Conservation (phyloP, 2,113 vertebrate species). For the Cryptoleucopteryx plumbea region DNA sequence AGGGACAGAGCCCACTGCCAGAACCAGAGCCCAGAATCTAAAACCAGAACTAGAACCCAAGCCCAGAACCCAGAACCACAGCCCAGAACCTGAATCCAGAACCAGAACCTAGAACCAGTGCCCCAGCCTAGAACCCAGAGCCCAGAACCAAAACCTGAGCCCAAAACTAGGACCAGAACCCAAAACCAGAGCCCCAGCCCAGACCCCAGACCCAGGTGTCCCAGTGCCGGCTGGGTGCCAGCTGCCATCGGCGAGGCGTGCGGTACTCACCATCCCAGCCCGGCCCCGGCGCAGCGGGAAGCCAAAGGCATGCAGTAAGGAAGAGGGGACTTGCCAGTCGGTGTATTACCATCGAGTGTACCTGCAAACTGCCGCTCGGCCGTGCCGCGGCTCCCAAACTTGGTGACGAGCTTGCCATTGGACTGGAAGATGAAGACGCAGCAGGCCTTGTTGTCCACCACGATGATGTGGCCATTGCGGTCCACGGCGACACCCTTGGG, state of each 20-base stretch:
- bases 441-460: conserved; percentile 96
- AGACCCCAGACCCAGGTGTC: background rate
- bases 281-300: background rate
- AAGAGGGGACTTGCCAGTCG: background rate
- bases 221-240: too few species aligned
- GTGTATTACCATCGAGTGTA: conserved; percentile 32
- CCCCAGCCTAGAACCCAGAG: background rate
- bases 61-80: too few species aligned
- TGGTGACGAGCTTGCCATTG: conserved; percentile 92
- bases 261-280: background rate
- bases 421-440: conserved; percentile 98
- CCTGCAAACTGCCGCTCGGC: conserved; percentile 93
- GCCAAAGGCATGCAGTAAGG: background rate
- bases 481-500: conserved; percentile 95
- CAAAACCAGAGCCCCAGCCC: background rate
- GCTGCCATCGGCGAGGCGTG: background rate
- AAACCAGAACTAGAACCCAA: background rate
- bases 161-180: background rate
- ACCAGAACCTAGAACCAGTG: background rate
- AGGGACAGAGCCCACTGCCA: background rate
- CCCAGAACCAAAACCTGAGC: too few species aligned
- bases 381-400: conserved; percentile 88
- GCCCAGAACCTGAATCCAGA: background rate
- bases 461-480: conserved; percentile 93
- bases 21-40: background rate